phyloP scores from a whole-genome alignment of 2,888 invertebrate genomes.

The Antheraea assamensis region DNA sequence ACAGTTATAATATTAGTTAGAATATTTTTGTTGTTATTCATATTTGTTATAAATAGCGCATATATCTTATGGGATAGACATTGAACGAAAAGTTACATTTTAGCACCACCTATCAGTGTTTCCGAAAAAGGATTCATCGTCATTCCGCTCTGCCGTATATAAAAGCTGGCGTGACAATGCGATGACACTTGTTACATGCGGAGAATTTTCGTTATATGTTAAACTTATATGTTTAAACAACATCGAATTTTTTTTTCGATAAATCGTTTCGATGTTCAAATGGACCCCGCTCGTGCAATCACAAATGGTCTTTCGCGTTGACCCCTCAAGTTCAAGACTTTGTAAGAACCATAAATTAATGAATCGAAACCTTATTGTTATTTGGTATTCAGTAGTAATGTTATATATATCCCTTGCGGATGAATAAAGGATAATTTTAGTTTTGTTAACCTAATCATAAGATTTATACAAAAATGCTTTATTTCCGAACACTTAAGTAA shows the following conservation, averaged over 20 bases:
- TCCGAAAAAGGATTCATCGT: background rate
- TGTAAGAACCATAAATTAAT: too few relatives aligned
- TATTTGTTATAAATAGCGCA: background rate
- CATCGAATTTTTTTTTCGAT: background rate
- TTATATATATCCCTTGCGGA: too few relatives aligned
- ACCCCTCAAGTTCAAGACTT: too few relatives aligned
- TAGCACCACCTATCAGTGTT: background rate
- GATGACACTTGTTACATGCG: conserved; percentile 23
- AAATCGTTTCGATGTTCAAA: background rate
- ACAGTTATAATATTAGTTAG: too few relatives aligned
- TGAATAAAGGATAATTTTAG: too few relatives aligned
- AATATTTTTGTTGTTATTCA: background rate
- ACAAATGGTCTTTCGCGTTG: too few relatives aligned
- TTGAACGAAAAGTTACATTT: background rate
- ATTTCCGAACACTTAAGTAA: too few relatives aligned
- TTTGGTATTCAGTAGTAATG: too few relatives aligned
- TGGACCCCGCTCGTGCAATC: too few relatives aligned
- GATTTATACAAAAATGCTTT: too few relatives aligned
- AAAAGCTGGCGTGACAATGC: conserved; percentile 41
- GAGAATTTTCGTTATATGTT: background rate
- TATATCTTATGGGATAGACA: background rate
- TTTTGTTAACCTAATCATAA: too few relatives aligned
- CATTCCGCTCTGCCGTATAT: conserved; percentile 43
- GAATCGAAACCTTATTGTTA: too few relatives aligned
- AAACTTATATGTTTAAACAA: background rate